Percentiles rank a stretch among this genome's conserved stretches.
Evolutionary conservation across 2,888 invertebrate species (phyloP).

Genomic region (Leucania comma): DNA sequence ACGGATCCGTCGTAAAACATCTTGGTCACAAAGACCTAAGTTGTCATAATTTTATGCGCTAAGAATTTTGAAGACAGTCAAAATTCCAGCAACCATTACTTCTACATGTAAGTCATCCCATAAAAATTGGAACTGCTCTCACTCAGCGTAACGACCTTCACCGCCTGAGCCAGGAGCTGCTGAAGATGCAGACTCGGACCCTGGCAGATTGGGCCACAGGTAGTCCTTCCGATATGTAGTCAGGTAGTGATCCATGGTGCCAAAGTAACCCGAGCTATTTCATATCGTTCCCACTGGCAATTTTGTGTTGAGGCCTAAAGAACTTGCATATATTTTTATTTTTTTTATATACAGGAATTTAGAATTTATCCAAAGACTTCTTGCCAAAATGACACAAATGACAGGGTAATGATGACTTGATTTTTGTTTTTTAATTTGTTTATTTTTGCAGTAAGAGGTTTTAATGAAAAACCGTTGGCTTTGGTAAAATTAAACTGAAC

Average conservation of each 20-base stretch:
- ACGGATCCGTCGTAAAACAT: too few species aligned
- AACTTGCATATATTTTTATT: slow-evolving; percentile 36
- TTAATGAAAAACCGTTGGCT: background rate
- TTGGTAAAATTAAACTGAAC: too few species aligned
- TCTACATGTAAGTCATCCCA: background rate
- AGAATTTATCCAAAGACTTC: slow-evolving; percentile 10
- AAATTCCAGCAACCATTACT: too few species aligned
- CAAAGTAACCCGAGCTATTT: slow-evolving; percentile 24
- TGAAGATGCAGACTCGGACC: slow-evolving; percentile 44
- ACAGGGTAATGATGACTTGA: slow-evolving; percentile 34
- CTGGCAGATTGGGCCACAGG: slow-evolving; percentile 90
- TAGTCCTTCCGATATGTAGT: slow-evolving; percentile 92
- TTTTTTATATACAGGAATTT: slow-evolving; percentile 31
- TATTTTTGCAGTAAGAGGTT: slow-evolving; percentile 14
- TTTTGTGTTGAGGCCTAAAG: slow-evolving; percentile 57
- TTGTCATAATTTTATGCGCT: too few species aligned
- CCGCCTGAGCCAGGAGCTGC: slow-evolving; percentile 9
- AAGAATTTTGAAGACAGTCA: too few species aligned
- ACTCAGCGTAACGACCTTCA: slow-evolving; percentile 36
- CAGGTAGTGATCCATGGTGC: slow-evolving; percentile 90
- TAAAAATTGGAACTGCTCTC: background rate
- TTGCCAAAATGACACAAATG: slow-evolving; percentile 38
- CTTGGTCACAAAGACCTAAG: too few species aligned
- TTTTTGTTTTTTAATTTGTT: slow-evolving; percentile 27
- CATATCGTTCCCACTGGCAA: slow-evolving; percentile 61